These are phyloP conservation scores for Aspiorhynchus laticeps DNA, from an alignment of 2,113 vertebrate genomes.

Conservation along the genomic window DNA sequence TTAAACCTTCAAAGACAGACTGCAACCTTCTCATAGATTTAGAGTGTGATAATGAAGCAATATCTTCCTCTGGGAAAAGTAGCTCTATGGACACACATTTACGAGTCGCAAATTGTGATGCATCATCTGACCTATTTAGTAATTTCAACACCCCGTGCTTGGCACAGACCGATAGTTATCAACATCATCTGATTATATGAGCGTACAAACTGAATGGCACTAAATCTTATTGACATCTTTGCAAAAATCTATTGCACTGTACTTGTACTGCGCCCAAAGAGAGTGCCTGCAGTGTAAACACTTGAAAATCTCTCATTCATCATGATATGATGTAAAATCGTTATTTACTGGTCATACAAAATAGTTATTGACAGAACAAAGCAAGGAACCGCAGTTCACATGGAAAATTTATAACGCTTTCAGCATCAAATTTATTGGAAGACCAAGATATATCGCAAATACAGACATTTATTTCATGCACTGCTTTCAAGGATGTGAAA, in stretches of 20 bases:
- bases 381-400: neutral
- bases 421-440: conserved; percentile 7
- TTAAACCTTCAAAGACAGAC: conserved; percentile 23
- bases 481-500: neutral
- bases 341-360: conserved; percentile 21
- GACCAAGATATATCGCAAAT: neutral
- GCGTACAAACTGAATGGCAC: conserved; percentile 13
- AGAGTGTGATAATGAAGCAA: neutral
- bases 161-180: conserved; percentile 1
- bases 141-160: neutral
- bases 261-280: conserved; percentile 29
- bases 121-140: conserved; percentile 38
- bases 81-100: conserved; percentile 1
- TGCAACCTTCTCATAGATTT: conserved; percentile 37
- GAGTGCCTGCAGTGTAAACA: conserved; percentile 26
- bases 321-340: conserved; percentile 29
- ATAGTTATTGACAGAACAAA: conserved; percentile 33
- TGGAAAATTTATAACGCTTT: conserved; percentile 4
- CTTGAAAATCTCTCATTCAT: conserved; percentile 31
- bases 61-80: neutral
- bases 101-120: conserved; percentile 5
- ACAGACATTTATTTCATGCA: neutral
- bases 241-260: conserved; percentile 38
- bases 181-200: conserved; percentile 27
- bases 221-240: conserved; percentile 42